Base-by-base conservation (phyloP, 1,140 invertebrate species). In the Asobara japonica region DNA sequence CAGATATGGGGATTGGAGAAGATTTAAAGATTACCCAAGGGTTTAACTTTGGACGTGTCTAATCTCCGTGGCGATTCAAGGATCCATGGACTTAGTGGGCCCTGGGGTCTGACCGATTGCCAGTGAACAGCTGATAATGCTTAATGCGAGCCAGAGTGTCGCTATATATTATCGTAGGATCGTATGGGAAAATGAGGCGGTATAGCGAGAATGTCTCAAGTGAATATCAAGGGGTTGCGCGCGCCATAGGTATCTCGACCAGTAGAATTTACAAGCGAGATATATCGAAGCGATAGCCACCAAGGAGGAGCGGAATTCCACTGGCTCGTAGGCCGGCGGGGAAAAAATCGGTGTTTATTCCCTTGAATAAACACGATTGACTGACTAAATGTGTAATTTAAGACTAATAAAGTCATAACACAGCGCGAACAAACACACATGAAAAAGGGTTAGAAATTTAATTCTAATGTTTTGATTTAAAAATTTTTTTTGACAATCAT, bases 281-380 rank as follows among this genome's bases (percentile, higher is more conserved):
- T 72, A 79, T 81, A 60, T 77, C 75, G 80, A 69, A 62, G 7
- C 76, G 73, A 81, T 78, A 81, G 74, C 79, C 80, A 82, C 80
- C 80, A 78, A 67, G 78, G 2, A 77, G 69, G 72, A 77, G 41
- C 80, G 73, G 81, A 84, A 82, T 82, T 79, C 79, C 73, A 25
- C 22, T 56, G 18, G n/a, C n/a, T n/a, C n/a, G n/a, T n/a, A n/a
- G n/a, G n/a, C n/a, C n/a, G n/a, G n/a, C n/a, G n/a, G n/a, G n/a
- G n/a, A n/a, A n/a, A n/a, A n/a, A n/a, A n/a, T n/a, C n/a, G n/a
- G n/a, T n/a, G n/a, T n/a, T n/a, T n/a, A n/a, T 45, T 25, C 10
- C 18, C 36, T 5, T 45, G 29, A 66, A 8, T 70, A 72, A 22
- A 10, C 8, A 56, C 45, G 45, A 20, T 1, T 38, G 36, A 51